Evolutionary conservation across 2,113 vertebrate genomes (phyloP), one percentile per base, ranked within the genome.

Genomic region (Marmota flaviventris): DNA sequence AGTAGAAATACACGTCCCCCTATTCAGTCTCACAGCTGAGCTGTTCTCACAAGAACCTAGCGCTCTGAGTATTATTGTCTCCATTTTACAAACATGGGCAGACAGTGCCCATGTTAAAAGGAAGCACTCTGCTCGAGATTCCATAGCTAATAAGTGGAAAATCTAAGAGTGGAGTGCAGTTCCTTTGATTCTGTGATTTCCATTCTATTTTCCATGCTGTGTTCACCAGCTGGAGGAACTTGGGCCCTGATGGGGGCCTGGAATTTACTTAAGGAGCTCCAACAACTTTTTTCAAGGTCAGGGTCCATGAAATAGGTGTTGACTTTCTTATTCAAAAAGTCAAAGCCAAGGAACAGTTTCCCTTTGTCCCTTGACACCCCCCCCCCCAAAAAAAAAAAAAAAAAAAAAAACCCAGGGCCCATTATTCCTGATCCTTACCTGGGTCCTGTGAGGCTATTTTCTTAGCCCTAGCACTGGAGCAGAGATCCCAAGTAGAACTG

Each of bases 371-470:
- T 8, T 39, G 58, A 25, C 65, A n/a, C 0, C 1, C 8, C 42
- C 42, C 42, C 42, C 42, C 6, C 6, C 3, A 37, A 42, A 42
- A 42, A 42, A 4, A 42, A 42, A 42, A 5, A 4, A 5, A 42
- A 37, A 37, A 37, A n/a, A 37, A 37, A 37, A 25, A 39, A 72
- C 65, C 53, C 34, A 78, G 32, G 34, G n/a, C 48, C 24, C 37
- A 0, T 81, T 85, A 56, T 84, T 79, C 73, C 61, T 39, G 85
- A 84, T 32, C 22, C 51, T 91, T 61, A 42, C 39, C 9, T 39
- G 32, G 65, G 18, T 89, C 63, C 58, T 89, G 37, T 65, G 93
- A 95, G 73, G 93, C 37, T 82, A 58, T 72, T 83, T 79, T 25
- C 11, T 20, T 76, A 32, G 16, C 25, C 4, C 24, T 58, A 67